A percentile compares a stretch with the other conserved stretches of the same genome.
These are phyloP conservation scores for Synanthedon myopaeformis DNA, from an alignment of 2,888 invertebrate genomes.

Conservation along the genomic window DNA sequence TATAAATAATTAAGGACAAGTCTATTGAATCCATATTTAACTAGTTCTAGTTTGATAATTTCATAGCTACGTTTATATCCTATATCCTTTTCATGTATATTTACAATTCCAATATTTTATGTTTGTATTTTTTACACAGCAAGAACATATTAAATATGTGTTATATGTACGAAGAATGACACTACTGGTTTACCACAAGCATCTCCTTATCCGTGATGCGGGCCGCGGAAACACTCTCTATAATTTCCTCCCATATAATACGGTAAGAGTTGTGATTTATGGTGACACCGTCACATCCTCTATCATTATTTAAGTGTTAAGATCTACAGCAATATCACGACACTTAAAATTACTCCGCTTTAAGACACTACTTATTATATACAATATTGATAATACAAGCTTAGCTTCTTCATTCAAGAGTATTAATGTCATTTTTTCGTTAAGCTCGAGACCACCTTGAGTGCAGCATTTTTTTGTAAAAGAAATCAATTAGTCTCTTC, in stretches of 20 bases:
- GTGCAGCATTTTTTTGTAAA: conserved; percentile 4
- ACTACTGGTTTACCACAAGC: background rate
- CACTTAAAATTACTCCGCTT: conserved; percentile 6
- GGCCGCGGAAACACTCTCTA: conserved; percentile 49
- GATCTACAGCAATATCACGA: conserved; percentile 1
- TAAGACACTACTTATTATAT: conserved; percentile 13
- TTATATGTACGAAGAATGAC: no score
- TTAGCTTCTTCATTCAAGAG: conserved; percentile 9
- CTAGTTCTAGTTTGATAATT: no score
- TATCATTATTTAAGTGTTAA: conserved; percentile 25
- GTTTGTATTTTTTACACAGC: no score
- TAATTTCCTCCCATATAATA: conserved; percentile 47
- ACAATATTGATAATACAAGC: conserved; percentile 13
- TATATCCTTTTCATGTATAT: no score
- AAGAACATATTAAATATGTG: no score
- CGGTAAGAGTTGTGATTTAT: conserved; percentile 43
- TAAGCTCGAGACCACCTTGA: conserved; percentile 5
- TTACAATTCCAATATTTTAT: no score
- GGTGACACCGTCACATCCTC: conserved; percentile 30
- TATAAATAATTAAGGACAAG: no score
- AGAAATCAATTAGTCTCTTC: conserved; percentile 6
- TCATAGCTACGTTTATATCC: no score
- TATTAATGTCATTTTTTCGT: conserved; percentile 13
- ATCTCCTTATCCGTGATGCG: conserved; percentile 46
- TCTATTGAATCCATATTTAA: no score